Evolutionary conservation across 2,797 vertebrate genomes (phyloP).

Genomic region (Rousettus madagascariensis): DNA sequence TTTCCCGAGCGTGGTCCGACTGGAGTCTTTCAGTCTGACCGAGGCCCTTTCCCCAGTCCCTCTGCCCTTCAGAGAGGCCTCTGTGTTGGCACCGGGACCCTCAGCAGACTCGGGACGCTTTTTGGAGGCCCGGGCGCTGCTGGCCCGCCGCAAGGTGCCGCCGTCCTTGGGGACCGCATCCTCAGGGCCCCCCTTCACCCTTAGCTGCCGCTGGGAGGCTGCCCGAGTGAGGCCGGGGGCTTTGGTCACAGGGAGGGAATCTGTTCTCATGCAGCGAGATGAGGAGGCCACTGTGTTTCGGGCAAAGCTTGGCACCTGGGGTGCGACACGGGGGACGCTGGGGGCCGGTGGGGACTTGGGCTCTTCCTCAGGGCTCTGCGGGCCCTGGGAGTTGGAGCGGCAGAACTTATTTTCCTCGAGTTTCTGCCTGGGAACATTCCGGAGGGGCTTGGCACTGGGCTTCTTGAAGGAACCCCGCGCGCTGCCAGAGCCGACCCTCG

Average conservation of each 20-base stretch:
- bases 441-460: conserved; percentile 91
- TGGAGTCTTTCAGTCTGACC: conserved; percentile 84
- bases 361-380: conserved; percentile 49
- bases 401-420: conserved; percentile 92
- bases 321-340: conserved; percentile 79
- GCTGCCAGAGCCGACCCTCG: conserved; percentile 75
- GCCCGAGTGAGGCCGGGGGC: conserved; percentile 85
- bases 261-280: conserved; percentile 89
- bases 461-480: conserved; percentile 88
- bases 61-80: conserved; percentile 81
- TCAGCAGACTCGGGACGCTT: conserved; percentile 83
- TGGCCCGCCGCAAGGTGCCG: conserved; percentile 86
- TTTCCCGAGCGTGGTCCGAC: conserved; percentile 83
- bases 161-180: conserved; percentile 80
- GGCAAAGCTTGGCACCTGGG: conserved; percentile 90
- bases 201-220: conserved; percentile 85
- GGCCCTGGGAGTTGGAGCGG: conserved; percentile 76
- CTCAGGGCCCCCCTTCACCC: conserved; percentile 58
- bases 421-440: conserved; percentile 88
- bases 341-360: conserved; percentile 80
- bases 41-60: conserved; percentile 87
- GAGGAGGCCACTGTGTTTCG: conserved; percentile 95
- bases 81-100: conserved; percentile 77
- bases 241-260: conserved; percentile 84
- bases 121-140: conserved; percentile 87